Evolutionary conservation across 2,113 vertebrate genomes (phyloP).

Genomic region (Riparia riparia): DNA sequence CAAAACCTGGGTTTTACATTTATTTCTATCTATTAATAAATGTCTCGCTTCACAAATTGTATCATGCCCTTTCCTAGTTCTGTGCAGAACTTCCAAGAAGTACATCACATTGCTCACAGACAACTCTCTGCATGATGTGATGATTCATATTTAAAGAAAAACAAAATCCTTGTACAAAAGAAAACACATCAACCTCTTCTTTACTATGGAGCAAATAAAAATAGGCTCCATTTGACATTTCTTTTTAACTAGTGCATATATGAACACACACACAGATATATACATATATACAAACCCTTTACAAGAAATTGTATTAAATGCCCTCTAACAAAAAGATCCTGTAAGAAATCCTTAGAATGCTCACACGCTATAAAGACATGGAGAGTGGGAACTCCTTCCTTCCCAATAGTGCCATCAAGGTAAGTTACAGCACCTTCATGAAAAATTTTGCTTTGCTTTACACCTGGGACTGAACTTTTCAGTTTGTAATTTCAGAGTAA

Average conservation of each 20-base stretch:
- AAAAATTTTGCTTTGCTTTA: not conserved
- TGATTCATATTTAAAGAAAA: not conserved
- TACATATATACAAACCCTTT: not conserved
- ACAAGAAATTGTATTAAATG: not conserved
- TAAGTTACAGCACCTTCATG: not conserved
- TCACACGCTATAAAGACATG: not conserved
- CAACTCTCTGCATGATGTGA: not conserved
- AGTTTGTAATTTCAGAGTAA: not conserved
- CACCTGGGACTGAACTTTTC: not conserved
- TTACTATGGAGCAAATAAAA: not conserved
- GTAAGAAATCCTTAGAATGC: not conserved
- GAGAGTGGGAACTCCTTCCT: not conserved
- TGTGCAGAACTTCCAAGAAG: not conserved
- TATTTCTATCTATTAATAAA: not conserved
- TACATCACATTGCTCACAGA: not conserved
- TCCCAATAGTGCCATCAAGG: not conserved
- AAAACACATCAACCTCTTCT: not conserved
- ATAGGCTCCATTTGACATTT: fast-evolving
- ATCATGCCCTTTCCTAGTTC: not conserved
- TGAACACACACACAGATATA: not conserved
- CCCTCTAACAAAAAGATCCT: not conserved
- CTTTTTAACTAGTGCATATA: not conserved
- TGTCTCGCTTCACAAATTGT: not conserved
- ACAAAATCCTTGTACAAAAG: not conserved
- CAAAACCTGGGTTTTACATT: not conserved